These are phyloP conservation scores for Trissolcus japonicus DNA, from an alignment of 2,888 invertebrate species.

Conservation along the genomic window DNA sequence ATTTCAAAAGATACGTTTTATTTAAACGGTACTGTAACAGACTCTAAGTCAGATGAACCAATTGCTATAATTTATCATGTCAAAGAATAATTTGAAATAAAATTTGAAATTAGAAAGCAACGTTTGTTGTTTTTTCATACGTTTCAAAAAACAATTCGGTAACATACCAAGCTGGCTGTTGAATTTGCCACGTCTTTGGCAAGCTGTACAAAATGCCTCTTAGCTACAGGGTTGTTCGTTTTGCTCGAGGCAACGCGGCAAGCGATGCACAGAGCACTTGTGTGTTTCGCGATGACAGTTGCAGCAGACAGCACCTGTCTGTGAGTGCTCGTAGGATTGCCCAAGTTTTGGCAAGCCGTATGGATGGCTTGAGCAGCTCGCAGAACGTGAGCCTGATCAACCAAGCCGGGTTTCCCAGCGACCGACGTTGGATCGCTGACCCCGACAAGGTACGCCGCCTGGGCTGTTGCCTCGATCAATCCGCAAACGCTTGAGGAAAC, in stretches of 20 bases:
- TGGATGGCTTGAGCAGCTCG: constrained; percentile 94
- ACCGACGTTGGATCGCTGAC: constrained; percentile 93
- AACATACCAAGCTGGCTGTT: constrained; percentile 87
- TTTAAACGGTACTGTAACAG: no score
- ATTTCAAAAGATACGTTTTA: no score
- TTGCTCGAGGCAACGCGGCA: constrained; percentile 95
- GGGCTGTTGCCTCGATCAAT: constrained; percentile 94
- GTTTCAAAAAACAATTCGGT: constrained; percentile 1
- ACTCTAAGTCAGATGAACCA: no score
- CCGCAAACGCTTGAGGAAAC: constrained; percentile 94
- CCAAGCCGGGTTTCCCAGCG: constrained; percentile 91
- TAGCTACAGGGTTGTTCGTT: constrained; percentile 92
- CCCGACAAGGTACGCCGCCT: constrained; percentile 96
- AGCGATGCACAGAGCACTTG: constrained; percentile 95
- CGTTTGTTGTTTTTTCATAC: neutral
- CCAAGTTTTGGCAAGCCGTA: constrained; percentile 88
- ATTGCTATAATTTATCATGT: no score
- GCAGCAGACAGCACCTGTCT: constrained; percentile 92
- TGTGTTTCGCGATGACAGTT: constrained; percentile 96
- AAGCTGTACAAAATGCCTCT: constrained; percentile 97
- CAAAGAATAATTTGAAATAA: no score
- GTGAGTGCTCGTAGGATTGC: constrained; percentile 84
- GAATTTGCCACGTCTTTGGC: constrained; percentile 98
- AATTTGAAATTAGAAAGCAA: no score
- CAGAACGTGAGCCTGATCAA: constrained; percentile 91